Conservation (phyloP, 2,797 vertebrate species). For the Rachycentron canadum region DNA sequence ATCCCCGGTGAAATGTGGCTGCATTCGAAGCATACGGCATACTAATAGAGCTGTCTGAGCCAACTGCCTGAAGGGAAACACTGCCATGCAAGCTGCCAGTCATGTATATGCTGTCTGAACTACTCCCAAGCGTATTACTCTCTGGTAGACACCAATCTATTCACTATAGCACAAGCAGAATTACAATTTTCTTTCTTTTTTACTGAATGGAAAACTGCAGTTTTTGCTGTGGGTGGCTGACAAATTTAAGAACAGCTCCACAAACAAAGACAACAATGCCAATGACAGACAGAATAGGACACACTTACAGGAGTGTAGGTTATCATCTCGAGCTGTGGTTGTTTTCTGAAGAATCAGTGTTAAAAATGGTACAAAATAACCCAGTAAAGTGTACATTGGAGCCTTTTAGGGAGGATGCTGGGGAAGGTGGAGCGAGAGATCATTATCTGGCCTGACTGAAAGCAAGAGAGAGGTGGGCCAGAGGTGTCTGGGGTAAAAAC, state of each 20-base stretch:
- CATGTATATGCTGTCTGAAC: slow-evolving; percentile 39
- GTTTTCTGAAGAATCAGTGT: slow-evolving; percentile 76
- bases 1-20: slow-evolving; percentile 22
- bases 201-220: background rate
- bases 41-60: slow-evolving; percentile 52
- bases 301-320: slow-evolving; percentile 75
- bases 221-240: background rate
- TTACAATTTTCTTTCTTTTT: background rate
- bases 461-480: slow-evolving; percentile 37
- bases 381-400: slow-evolving; percentile 76
- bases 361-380: slow-evolving; percentile 74
- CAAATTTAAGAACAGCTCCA: background rate
- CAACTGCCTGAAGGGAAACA: slow-evolving; percentile 55
- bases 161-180: background rate
- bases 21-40: slow-evolving; percentile 34
- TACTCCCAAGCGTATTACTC: slow-evolving; percentile 22
- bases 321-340: slow-evolving; percentile 54
- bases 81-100: slow-evolving; percentile 50
- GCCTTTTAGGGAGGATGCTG: slow-evolving; percentile 23
- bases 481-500: slow-evolving; percentile 40
- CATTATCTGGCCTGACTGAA: slow-evolving; percentile 63
- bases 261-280: background rate
- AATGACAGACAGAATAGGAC: background rate
- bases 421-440: slow-evolving; percentile 37
- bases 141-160: slow-evolving; percentile 29